Evolutionary conservation across 1,140 invertebrate genomes (phyloP).

Genomic region (Stegodyphus dumicola): DNA sequence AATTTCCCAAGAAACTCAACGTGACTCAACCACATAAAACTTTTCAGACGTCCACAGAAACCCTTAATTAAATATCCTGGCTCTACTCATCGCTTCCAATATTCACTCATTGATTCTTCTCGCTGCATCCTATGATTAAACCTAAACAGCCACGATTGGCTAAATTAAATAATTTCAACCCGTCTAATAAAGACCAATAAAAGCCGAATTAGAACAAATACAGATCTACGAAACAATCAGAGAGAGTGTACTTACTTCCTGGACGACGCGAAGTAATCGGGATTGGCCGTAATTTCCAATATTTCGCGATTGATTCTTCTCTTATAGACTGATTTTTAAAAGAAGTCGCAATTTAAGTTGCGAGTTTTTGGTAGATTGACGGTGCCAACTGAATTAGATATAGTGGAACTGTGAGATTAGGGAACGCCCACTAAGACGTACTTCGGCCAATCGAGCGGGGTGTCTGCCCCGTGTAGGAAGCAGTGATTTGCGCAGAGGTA

Average conservation of each 20-base stretch:
- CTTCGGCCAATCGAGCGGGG: conserved; percentile 12
- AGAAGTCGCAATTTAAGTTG: conserved; percentile 59
- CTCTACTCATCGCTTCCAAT: conserved; percentile 34
- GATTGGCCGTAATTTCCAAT: conserved; percentile 23
- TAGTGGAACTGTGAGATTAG: conserved; percentile 7
- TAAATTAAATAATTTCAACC: conserved; percentile 61
- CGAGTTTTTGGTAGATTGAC: conserved; percentile 45
- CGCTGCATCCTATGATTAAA: conserved; percentile 57
- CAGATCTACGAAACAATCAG: conserved; percentile 53
- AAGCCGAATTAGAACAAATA: conserved; percentile 58
- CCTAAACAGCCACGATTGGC: conserved; percentile 58
- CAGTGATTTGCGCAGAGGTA: conserved; percentile 59
- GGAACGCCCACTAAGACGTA: conserved; percentile 28
- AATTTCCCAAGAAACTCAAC: conserved; percentile 35
- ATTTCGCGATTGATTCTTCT: background rate
- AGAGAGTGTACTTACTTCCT: conserved; percentile 48
- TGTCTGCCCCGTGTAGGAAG: conserved; percentile 7
- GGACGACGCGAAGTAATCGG: conserved; percentile 2
- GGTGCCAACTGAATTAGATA: conserved; percentile 59
- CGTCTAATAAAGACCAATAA: conserved; percentile 61
- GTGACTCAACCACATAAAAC: conserved; percentile 44
- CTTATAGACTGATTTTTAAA: conserved; percentile 39
- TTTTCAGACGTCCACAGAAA: conserved; percentile 31
- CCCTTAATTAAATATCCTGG: conserved; percentile 59
- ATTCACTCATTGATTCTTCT: conserved; percentile 56